Base-by-base conservation (phyloP, 64 coral and sea anemone species). In the Cladopsammia gracilis region DNA sequence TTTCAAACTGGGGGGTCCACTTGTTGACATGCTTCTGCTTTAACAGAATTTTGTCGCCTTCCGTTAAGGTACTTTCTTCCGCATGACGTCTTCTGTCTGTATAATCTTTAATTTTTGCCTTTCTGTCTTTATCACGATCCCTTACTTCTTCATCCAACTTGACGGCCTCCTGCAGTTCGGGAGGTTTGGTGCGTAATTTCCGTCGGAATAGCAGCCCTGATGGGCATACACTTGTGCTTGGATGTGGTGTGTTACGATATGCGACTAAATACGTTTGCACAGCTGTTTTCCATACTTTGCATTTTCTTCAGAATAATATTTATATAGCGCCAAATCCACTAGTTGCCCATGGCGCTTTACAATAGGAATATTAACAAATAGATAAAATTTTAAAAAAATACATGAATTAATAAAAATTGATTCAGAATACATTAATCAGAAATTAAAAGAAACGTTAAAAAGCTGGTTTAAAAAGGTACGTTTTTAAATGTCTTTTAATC, bases 211-310 rank as follows among this genome's bases (percentile, higher is more conserved):
- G 24, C 45, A 86, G 52, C 43, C 86, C 90, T 54, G 90, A 71
- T 19, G 90, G 90, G 52, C 64, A 71, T 10, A 82, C 64, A 67
- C 89, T 49, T n/a, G 89, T 91, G 7, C 59, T 79, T 50, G 62
- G 82, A 77, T 91, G 77, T 2, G 89, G 89, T 34, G 89, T 82
- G 11, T 77, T 73, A 65, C 77, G 82, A 64, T 91, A 91, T 53
- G 51, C 54, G 9, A 60, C 46, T 15, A 89, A 46, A 22, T 44
- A 91, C 19, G 15, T 19, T 34, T 15, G 76, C 25, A 90, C 58
- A 62, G 78, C 87, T 62, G 61, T 74, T 52, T 88, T 90, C 88
- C 58, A 80, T 20, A 71, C n/a, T 71, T 48, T 51, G 70, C 13
- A 71, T 71, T 7, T 51, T 56, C 69, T 88, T 88, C 20, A 73